Base-by-base conservation (phyloP, 2,888 invertebrate genomes). In the Chymomyza fuscimana region DNA sequence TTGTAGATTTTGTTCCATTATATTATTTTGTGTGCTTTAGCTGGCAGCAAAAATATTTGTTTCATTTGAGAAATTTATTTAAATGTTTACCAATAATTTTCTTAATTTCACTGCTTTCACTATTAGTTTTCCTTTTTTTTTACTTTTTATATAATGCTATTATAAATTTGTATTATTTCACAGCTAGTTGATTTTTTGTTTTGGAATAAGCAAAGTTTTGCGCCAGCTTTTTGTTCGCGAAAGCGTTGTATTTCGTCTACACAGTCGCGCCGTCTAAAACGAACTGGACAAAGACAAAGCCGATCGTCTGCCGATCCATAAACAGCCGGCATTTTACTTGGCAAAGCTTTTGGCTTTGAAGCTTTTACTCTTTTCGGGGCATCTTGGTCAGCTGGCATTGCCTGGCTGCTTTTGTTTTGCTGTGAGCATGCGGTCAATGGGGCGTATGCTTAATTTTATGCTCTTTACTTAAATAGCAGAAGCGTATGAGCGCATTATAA, bases 351-450 rank as follows among this genome's bases (percentile, higher is more conserved):
- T 52, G 32, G 60, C 83, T 84, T 81, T 12, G 46, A 12, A 80
- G 80, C 79, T 80, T 79, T 77, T 25, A 46, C 62, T 46, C 32
- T 51, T n/a, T 15, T 51, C 5, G 12, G 19, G 4, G 10, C 19
- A 56, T 2, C 12, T 25, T 9, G 25, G 58, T 2, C 22, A 12
- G 56, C 69, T 63, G 66, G 36, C 69, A 69, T 4, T 10, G 32
- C 65, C 75, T 65, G 65, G 86, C 81, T 79, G 86, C 69, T 78
- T 82, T 84, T 86, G 84, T 84, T 85, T 85, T 86, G 78, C 66
- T 79, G 67, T 54, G 46, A n/a, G 73, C 54, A 19, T 56, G 29
- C 25, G 59, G 67, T 51, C 65, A 51, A 71, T 71, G 19, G 29
- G 75, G 81, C 85, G 77, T 81, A 85, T 82, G 66, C 74, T 72